Conservation (phyloP, 2,113 vertebrate genomes). For the Eurypyga helias region DNA sequence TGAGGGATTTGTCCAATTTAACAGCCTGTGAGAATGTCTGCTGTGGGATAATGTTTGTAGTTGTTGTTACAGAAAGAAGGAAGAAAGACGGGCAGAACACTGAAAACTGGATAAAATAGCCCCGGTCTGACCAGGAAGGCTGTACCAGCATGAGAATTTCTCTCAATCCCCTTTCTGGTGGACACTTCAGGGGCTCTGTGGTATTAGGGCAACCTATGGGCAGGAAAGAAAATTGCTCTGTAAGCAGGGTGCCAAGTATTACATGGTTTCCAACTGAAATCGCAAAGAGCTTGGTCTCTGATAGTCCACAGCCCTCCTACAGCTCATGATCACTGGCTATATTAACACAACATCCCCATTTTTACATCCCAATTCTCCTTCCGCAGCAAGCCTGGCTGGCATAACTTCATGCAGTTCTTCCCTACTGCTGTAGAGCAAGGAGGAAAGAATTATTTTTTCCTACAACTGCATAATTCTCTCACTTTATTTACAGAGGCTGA, state of each 20-base stretch:
- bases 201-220: neutral
- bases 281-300: neutral
- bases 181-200: neutral
- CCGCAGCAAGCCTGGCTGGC: neutral
- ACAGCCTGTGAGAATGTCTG: neutral
- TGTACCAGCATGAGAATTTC: neutral
- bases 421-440: neutral
- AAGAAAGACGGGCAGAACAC: neutral
- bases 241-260: neutral
- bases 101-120: neutral
- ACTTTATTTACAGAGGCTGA: neutral
- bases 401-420: neutral
- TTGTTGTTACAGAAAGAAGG: neutral
- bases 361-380: neutral
- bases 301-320: neutral
- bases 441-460: neutral
- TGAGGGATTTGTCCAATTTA: neutral
- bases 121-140: neutral
- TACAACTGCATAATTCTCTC: neutral
- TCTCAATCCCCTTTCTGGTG: neutral
- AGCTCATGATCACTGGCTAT: neutral
- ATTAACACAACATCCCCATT: neutral
- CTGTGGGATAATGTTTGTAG: neutral
- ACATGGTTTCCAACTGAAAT: neutral
- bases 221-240: neutral